Percentiles rank a stretch among this genome's conserved stretches.
These are phyloP conservation scores for Hydropsyche betteni DNA, from an alignment of 2,888 invertebrate genomes.

Conservation along the genomic window DNA sequence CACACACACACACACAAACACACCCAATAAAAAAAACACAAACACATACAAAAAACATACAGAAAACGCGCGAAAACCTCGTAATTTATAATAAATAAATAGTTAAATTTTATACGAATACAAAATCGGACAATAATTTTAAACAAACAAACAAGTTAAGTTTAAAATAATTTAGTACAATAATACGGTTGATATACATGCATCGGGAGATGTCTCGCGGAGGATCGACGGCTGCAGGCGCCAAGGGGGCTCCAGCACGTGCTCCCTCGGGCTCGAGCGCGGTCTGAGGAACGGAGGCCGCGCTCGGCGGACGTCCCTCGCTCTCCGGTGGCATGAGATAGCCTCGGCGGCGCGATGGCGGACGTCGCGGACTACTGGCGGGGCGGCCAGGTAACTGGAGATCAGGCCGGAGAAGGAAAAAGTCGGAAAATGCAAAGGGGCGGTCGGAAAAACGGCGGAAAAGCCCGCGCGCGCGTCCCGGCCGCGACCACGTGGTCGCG, in stretches of 20 bases:
- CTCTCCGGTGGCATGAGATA: slow-evolving; percentile 44
- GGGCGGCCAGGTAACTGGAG: slow-evolving; percentile 46
- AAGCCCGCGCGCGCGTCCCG: no score
- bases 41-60: not conserved
- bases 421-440: no score
- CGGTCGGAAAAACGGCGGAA: no score
- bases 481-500: no score
- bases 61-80: no score
- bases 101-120: no score
- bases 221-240: not conserved
- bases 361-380: slow-evolving; percentile 51
- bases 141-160: no score
- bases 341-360: slow-evolving; percentile 44
- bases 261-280: not conserved
- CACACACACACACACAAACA: slow-evolving; percentile 50
- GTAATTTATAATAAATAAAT: no score
- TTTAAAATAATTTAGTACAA: no score
- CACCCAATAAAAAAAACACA: not conserved
- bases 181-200: no score
- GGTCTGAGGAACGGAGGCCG: not conserved
- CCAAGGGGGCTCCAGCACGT: not conserved
- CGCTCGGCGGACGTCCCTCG: not conserved
- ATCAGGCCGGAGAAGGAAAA: no score
- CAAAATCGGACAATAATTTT: no score
- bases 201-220: not conserved